A percentile compares a stretch with the other conserved stretches of the same genome.
Evolutionary conservation across 2,113 vertebrate species (phyloP).

Genomic region (Arvicanthis niloticus): DNA sequence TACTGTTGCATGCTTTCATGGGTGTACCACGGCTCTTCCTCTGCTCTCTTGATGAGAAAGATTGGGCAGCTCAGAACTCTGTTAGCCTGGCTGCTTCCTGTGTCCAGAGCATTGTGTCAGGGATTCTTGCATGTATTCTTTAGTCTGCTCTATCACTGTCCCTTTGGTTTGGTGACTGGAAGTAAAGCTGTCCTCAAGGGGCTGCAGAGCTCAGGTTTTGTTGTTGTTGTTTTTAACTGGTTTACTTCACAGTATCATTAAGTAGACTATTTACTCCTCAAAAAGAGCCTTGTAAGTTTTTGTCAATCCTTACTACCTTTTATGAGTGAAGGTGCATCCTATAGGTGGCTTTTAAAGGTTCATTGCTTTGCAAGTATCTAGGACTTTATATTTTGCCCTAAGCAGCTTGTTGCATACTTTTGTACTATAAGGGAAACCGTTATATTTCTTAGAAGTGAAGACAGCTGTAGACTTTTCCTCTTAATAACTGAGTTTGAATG

Average conservation of each 20-base stretch:
- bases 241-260: neutral
- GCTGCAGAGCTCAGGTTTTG: too few species aligned
- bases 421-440: constrained; percentile 21
- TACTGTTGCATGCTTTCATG: too few species aligned
- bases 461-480: neutral
- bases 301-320: neutral
- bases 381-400: constrained; percentile 37
- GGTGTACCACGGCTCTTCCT: fast-evolving
- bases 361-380: neutral
- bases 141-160: fast-evolving
- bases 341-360: neutral
- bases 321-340: neutral
- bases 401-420: neutral
- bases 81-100: fast-evolving
- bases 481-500: neutral
- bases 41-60: too few species aligned
- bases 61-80: fast-evolving
- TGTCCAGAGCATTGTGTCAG: fast-evolving
- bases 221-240: neutral
- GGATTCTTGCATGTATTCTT: fast-evolving
- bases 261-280: constrained; percentile 5
- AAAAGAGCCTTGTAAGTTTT: neutral
- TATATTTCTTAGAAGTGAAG: constrained; percentile 10
- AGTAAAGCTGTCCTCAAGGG: neutral
- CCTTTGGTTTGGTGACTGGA: neutral